Evolutionary conservation across 2,888 invertebrate genomes (phyloP).

Genomic region (Conchocele bisecta): DNA sequence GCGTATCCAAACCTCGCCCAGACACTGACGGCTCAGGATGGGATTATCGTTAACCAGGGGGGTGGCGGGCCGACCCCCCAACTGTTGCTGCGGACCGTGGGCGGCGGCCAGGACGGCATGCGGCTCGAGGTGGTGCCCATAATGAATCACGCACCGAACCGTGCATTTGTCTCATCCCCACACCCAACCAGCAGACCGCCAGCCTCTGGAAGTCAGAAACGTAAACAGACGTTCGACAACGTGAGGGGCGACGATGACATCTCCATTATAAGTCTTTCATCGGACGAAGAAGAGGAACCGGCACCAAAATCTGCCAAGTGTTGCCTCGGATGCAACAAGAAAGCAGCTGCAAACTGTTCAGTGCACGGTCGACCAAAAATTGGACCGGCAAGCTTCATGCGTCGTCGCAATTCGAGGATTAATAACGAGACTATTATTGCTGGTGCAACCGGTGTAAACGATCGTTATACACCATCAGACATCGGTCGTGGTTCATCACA

Average conservation of each 20-base stretch:
- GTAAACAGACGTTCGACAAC: constrained; percentile 39
- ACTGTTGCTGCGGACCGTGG: constrained; percentile 47
- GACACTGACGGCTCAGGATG: no score
- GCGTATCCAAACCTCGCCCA: no score
- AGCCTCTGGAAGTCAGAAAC: constrained; percentile 39
- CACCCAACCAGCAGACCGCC: neutral
- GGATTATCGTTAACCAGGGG: neutral
- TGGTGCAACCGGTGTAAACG: no score
- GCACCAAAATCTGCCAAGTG: neutral
- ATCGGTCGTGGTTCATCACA: no score
- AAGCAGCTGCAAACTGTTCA: constrained; percentile 8
- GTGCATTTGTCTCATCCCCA: neutral
- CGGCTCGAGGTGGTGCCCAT: constrained; percentile 34
- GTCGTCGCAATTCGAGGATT: no score
- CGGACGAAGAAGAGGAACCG: constrained; percentile 43
- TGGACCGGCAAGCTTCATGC: constrained; percentile 53
- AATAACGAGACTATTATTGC: no score
- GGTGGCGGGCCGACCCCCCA: constrained; percentile 45
- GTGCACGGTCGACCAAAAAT: constrained; percentile 34
- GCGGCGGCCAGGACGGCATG: constrained; percentile 19
- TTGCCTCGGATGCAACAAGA: constrained; percentile 5
- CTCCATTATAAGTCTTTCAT: constrained; percentile 52
- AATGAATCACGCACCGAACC: neutral
- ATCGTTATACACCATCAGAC: no score
- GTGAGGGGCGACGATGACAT: constrained; percentile 34